These are phyloP conservation scores for Eubucco bourcierii DNA, from an alignment of 2,113 vertebrate genomes.

Conservation along the genomic window DNA sequence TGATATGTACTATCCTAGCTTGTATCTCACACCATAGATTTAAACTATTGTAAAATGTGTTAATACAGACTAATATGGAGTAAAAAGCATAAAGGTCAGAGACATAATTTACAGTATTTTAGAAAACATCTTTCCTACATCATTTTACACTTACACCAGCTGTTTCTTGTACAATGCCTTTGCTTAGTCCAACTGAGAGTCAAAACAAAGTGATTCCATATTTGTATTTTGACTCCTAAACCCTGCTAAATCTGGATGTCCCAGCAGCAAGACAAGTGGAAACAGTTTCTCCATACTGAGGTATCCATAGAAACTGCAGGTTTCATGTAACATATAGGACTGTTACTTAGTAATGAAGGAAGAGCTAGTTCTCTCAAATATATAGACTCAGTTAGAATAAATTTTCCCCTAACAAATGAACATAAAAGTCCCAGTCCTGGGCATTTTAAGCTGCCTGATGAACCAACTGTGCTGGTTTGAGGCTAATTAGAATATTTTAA, in stretches of 20 bases:
- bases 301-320: constrained; percentile 13
- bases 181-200: background rate
- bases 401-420: background rate
- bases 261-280: background rate
- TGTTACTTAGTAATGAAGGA: background rate
- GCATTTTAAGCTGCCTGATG: background rate
- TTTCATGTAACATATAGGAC: background rate
- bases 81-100: background rate
- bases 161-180: background rate
- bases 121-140: background rate
- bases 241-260: background rate
- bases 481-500: too few species aligned
- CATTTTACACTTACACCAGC: background rate
- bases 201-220: background rate
- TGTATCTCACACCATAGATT: background rate
- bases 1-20: background rate
- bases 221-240: background rate
- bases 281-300: constrained; percentile 14
- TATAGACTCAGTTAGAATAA: background rate
- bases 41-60: background rate
- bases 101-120: background rate
- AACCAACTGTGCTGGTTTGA: too few species aligned
- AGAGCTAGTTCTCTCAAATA: background rate
- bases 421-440: background rate
- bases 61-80: background rate